A percentile compares a stretch with the other conserved stretches of the same genome.
Evolutionary conservation across 2,888 invertebrate genomes (phyloP).

Genomic region (Oscheius myriophilus): DNA sequence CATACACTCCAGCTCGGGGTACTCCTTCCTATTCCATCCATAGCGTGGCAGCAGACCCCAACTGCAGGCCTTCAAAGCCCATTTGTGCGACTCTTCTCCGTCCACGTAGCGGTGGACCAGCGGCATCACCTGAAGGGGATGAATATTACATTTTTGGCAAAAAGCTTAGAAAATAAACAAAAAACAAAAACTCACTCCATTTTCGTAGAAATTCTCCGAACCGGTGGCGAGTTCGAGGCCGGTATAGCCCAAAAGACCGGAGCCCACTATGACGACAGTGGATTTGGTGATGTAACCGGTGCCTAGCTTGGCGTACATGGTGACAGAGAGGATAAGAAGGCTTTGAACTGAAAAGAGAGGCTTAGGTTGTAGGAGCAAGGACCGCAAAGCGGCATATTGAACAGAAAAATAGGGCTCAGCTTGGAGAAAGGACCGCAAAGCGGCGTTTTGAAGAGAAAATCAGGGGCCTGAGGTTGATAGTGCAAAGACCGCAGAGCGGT

Average conservation of each 20-base stretch:
- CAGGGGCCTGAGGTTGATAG: no score
- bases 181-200: slow-evolving; percentile 44
- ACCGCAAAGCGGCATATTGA: no score
- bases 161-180: background rate
- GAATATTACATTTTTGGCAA: background rate
- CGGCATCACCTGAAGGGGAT: slow-evolving; percentile 58
- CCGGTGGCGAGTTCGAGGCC: slow-evolving; percentile 54
- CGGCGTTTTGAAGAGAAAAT: no score
- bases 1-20: slow-evolving; percentile 59
- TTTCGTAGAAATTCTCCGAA: slow-evolving; percentile 62
- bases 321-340: slow-evolving; percentile 30
- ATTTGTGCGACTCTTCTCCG: slow-evolving; percentile 63
- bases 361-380: no score
- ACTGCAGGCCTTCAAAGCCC: slow-evolving; percentile 59
- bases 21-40: slow-evolving; percentile 61
- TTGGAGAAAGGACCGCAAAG: no score
- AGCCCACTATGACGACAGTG: slow-evolving; percentile 40
- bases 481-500: no score
- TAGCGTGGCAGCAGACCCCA: slow-evolving; percentile 62
- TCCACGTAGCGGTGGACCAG: slow-evolving; percentile 59
- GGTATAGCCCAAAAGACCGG: slow-evolving; percentile 45
- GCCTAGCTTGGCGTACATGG: slow-evolving; percentile 52
- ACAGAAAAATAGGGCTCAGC: no score
- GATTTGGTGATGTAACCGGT: slow-evolving; percentile 53
- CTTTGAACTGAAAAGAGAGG: slow-evolving; percentile 30